Evolutionary conservation across 2,113 vertebrate genomes (phyloP).

Genomic region (Macrotis lagotis): DNA sequence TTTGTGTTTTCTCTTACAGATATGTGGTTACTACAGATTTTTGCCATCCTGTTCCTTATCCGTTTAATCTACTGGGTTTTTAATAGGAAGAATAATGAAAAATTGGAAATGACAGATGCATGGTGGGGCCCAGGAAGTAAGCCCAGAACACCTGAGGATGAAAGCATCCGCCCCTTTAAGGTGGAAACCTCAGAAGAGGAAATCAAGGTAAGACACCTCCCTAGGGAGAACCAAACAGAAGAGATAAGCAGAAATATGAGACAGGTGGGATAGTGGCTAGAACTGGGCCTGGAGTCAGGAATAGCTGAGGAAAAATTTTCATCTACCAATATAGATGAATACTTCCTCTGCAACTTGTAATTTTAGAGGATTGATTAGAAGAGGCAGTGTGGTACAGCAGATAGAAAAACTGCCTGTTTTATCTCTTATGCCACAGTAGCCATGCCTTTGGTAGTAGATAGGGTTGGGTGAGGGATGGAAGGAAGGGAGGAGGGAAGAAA

Average conservation of each 20-base stretch:
- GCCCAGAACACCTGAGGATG: constrained; percentile 72
- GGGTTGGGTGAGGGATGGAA: neutral
- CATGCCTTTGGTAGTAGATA: too few species aligned
- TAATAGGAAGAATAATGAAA: constrained; percentile 79
- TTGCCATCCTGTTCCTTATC: constrained; percentile 70
- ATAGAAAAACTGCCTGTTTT: neutral
- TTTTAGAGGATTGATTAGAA: neutral
- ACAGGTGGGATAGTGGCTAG: neutral
- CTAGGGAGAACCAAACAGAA: neutral
- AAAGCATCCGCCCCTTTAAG: constrained; percentile 81
- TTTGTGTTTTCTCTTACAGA: constrained; percentile 65
- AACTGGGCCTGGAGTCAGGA: neutral
- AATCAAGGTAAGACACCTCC: constrained; percentile 79
- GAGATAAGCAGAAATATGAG: neutral
- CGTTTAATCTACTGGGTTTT: constrained; percentile 77
- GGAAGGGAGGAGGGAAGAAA: fast-evolving
- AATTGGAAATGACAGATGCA: constrained; percentile 79
- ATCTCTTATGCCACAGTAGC: too few species aligned
- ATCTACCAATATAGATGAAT: too few species aligned
- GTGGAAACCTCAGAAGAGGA: constrained; percentile 85
- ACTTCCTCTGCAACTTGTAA: neutral
- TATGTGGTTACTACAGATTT: constrained; percentile 81
- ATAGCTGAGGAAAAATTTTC: neutral
- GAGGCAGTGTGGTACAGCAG: neutral
- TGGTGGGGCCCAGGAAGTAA: constrained; percentile 85